Conservation (phyloP, 2,888 invertebrate genomes). For the Eupithecia exiguata region DNA sequence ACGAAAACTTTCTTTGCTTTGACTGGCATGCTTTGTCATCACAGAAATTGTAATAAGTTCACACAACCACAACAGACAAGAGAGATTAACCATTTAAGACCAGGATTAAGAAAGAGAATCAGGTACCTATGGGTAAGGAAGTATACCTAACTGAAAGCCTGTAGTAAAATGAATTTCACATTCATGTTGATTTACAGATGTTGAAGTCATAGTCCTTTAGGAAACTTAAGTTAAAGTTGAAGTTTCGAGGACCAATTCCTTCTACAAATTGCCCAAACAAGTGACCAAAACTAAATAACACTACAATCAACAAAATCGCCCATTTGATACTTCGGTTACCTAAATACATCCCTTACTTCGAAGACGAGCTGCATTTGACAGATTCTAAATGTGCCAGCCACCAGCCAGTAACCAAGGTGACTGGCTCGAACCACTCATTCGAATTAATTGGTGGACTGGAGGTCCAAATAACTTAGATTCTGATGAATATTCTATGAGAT, state of each 20-base stretch:
- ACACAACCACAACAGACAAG: not conserved
- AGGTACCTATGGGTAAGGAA: not conserved
- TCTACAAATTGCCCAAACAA: not conserved
- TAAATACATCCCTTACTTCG: conserved; percentile 20
- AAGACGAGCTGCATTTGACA: conserved; percentile 36
- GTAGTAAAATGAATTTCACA: not conserved
- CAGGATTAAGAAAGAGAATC: too few relatives aligned
- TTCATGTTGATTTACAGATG: not conserved
- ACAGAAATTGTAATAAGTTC: not conserved
- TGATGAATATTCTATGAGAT: conserved; percentile 37
- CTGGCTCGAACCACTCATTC: conserved; percentile 30
- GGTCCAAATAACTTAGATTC: conserved; percentile 33
- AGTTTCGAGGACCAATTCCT: not conserved
- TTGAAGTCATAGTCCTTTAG: not conserved
- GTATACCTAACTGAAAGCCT: not conserved
- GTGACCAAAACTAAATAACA: not conserved
- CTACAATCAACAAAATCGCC: not conserved
- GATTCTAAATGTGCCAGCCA: conserved; percentile 34
- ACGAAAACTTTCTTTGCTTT: too few relatives aligned
- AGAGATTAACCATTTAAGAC: too few relatives aligned
- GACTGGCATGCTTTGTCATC: not conserved
- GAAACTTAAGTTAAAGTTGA: not conserved
- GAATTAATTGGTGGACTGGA: conserved; percentile 33
- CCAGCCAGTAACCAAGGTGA: conserved; percentile 26
- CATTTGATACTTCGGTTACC: not conserved